Base-by-base conservation (phyloP, 2,888 invertebrate species). In the Tetranychus piercei region DNA sequence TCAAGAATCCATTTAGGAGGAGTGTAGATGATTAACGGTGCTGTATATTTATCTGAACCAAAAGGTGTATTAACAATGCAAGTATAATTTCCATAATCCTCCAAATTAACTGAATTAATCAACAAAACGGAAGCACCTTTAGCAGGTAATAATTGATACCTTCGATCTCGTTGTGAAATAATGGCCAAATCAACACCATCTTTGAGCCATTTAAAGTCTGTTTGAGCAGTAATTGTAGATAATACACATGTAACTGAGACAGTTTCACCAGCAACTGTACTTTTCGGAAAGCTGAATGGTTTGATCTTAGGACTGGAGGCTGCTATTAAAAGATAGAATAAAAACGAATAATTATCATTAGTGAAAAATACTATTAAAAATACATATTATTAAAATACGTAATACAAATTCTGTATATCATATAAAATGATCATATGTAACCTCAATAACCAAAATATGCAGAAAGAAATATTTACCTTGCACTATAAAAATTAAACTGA, bases 61-160 rank as follows among this genome's bases (percentile, higher is more conserved):
- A 55, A 55, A 15, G 55, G 55, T 15, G 55, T 55, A 34, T 43
- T 76, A 1, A 77, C 78, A 66, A 77, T 72, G 34, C 78, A 78
- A 11, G 78, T 75, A 55, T 78, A 78, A 73, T 78, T 78, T 67
- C 77, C 76, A 1, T 77, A 74, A 71, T 76, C 76, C 20, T 67
- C 67, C 0, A 66, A 6, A 23, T 66, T 66, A 23, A 78, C 73
- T n/a, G 75, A 75, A 44, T 72, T 73, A 11, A 78, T 69, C 9
- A 72, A 73, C 1, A 78, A 44, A 9, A 75, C 9, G 1, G 78
- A 77, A 23, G 22, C 22, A 69, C 69, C 69, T 23, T 69, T 69
- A 55, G 55, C 55, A 6, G 55, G 55, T 55, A 55, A 55, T 55
- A 55, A 15, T 55, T 55, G 55, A 55, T 55, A 55, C 15, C 55